Evolutionary conservation across 2,888 invertebrate genomes (phyloP).

Genomic region (Tetheella fluctuosa): DNA sequence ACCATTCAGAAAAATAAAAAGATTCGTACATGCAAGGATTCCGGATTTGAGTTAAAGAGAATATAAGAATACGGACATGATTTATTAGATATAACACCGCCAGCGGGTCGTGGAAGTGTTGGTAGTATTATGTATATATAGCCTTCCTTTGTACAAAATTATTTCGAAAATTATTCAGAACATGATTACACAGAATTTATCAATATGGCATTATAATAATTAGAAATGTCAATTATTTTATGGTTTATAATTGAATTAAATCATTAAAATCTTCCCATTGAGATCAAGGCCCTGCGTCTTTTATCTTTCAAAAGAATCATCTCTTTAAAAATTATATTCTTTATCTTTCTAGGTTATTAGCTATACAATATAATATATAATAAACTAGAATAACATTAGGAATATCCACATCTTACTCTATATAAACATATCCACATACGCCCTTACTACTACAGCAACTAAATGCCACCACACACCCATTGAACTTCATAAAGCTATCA

Average conservation of each 20-base stretch:
- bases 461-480: constrained; percentile 75
- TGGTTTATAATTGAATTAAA: constrained; percentile 53
- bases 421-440: constrained; percentile 80
- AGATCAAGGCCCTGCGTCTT: constrained; percentile 73
- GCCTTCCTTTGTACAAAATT: neutral
- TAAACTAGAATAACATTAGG: constrained; percentile 76
- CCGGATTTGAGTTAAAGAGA: constrained; percentile 38
- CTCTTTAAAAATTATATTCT: constrained; percentile 62
- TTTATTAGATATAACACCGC: constrained; percentile 60
- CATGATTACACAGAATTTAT: constrained; percentile 34
- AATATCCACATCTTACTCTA: constrained; percentile 83
- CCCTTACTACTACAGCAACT: constrained; percentile 75
- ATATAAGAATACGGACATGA: constrained; percentile 49
- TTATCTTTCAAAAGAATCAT: constrained; percentile 63
- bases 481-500: constrained; percentile 73
- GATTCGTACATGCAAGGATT: constrained; percentile 51
- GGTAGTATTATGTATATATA: neutral
- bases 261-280: constrained; percentile 67
- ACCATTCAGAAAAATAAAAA: constrained; percentile 32
- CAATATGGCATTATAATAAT: constrained; percentile 50
- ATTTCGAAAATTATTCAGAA: neutral
- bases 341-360: constrained; percentile 67
- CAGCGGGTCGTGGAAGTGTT: constrained; percentile 54
- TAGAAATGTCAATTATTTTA: constrained; percentile 55
- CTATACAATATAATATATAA: constrained; percentile 75